A percentile compares a stretch with the other conserved stretches of the same genome.
phyloP scores from a whole-genome alignment of 2,113 vertebrate genomes.

The Rafetus swinhoei region DNA sequence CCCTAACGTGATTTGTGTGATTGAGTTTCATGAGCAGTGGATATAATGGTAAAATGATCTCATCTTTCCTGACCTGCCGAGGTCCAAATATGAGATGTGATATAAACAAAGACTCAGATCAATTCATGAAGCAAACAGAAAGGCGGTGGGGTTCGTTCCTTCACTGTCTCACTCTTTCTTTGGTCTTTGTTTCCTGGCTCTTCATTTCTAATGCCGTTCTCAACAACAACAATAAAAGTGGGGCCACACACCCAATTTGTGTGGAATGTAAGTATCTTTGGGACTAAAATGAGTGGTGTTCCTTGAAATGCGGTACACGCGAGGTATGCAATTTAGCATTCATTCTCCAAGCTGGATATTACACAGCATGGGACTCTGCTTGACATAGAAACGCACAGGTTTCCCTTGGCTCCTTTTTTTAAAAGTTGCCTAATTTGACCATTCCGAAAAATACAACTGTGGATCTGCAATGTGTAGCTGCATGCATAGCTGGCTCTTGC shows the following conservation, averaged over 20 bases:
- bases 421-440: neutral
- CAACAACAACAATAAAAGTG: neutral
- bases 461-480: neutral
- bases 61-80: neutral
- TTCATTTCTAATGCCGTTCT: neutral
- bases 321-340: neutral
- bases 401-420: neutral
- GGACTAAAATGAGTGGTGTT: neutral
- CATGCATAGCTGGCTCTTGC: neutral
- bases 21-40: neutral
- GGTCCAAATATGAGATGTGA: neutral
- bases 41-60: neutral
- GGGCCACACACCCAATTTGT: neutral
- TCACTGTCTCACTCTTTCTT: neutral
- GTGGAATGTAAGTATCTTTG: neutral
- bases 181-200: neutral
- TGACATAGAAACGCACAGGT: neutral
- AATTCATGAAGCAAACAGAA: fast-evolving
- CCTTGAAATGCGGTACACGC: neutral
- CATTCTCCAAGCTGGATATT: neutral
- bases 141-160: neutral
- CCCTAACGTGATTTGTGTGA: neutral
- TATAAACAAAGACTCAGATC: neutral
- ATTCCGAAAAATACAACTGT: neutral
- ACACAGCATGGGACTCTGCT: neutral